Base-by-base conservation (phyloP, 2,113 vertebrate genomes). In the Scytalopus superciliaris region DNA sequence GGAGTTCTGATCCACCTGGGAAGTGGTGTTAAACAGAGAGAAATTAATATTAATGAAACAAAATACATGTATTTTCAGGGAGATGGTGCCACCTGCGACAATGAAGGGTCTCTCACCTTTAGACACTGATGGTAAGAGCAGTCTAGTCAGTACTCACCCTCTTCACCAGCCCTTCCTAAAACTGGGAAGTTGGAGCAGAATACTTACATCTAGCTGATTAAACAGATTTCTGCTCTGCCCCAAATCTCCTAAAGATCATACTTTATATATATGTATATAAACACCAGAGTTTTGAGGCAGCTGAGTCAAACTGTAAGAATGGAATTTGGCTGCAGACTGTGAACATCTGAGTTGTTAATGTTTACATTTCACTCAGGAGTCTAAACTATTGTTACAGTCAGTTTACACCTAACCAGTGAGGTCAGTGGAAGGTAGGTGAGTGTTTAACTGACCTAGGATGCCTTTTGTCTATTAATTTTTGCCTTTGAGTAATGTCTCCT, bases 391-490 rank as follows among this genome's bases (percentile, higher is more conserved):
- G 1, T 19, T 45, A 18, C 19, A 49, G 42, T 15, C 3, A 4
- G 27, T 59, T 63, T 49, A 62, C 13, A 56, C 19, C 15, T 18
- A 53, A 4, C 4, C 42, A 19, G 0, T 0, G 2, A 6, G 27
- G 37, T 14, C 40, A 9, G 9, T 30, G 31, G 44, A 49, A 60
- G 9, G 39, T 7, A 59, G 13, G 8, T 7, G 40, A 42, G 39
- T 24, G 12, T 31, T 60, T n/a, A 3, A 23, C 19, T 45, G 45
- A 30, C 23, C 15, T 16, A 12, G n/a, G 11, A 49, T 45, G 31
- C 10, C 23, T 77, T 86, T 40, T 37, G 4, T 9, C 31, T 31
- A 1, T 9, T 35, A 5, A 30, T 18, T 40, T 91, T 52, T 49
- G 1, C 3, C 52, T 68, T 60, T 66, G 23, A 40, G 19, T 18